phyloP scores from a whole-genome alignment of 2,888 invertebrate genomes.

The Amphiduros pacificus region DNA sequence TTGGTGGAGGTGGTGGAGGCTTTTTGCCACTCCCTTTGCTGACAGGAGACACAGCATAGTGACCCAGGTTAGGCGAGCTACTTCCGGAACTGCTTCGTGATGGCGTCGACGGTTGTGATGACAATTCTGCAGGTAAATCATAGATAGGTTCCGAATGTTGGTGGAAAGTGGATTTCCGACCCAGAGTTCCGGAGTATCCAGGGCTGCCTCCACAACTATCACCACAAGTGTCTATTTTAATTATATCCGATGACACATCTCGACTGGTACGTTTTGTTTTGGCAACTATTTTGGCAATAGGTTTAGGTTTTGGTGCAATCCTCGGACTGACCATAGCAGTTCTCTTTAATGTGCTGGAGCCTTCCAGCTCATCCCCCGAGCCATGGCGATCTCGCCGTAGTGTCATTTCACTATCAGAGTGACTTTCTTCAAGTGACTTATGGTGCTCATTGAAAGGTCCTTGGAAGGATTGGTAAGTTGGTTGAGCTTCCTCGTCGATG shows the following conservation, averaged over 20 bases:
- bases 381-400: neutral
- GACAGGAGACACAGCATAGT: neutral
- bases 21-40: constrained; percentile 42
- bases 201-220: neutral
- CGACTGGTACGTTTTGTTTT: constrained; percentile 45
- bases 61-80: neutral
- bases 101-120: neutral
- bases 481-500: neutral
- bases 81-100: neutral
- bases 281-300: constrained; percentile 49
- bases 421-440: neutral
- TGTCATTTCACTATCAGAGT: no score
- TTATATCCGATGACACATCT: constrained; percentile 31
- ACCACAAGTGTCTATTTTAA: constrained; percentile 8
- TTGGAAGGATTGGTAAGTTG: constrained; percentile 5
- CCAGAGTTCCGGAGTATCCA: constrained; percentile 15
- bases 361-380: constrained; percentile 46
- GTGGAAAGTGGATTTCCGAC: constrained; percentile 13
- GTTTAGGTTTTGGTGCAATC: constrained; percentile 72
- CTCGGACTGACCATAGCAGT: constrained; percentile 78
- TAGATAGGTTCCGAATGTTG: constrained; percentile 20
- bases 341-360: constrained; percentile 84
- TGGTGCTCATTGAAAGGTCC: neutral
- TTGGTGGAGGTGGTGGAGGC: constrained; percentile 62
- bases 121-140: constrained; percentile 14